These are phyloP conservation scores for Hydrophis major DNA, from an alignment of 2,797 vertebrate species.

Conservation along the genomic window DNA sequence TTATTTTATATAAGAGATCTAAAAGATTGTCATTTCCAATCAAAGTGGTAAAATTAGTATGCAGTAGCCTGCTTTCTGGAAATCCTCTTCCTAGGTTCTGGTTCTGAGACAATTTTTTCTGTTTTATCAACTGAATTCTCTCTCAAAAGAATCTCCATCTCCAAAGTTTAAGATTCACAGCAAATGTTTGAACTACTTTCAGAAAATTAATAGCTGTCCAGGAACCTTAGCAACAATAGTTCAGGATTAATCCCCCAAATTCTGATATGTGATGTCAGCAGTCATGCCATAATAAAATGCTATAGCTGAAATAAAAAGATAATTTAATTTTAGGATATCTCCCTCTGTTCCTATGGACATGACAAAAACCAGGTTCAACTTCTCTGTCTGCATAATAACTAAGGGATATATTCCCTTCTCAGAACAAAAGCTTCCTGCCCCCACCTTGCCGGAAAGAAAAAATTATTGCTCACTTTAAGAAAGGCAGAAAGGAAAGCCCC, in stretches of 20 bases:
- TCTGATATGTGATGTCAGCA: not conserved
- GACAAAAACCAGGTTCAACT: not conserved
- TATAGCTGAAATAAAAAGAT: not conserved
- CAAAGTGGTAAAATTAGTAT: not conserved
- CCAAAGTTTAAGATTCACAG: not conserved
- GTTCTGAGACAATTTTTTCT: not conserved
- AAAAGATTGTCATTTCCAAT: not conserved
- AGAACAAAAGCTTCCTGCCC: not conserved
- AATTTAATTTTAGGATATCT: not conserved
- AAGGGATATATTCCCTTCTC: not conserved
- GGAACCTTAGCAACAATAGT: not conserved
- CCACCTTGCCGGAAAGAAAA: not conserved
- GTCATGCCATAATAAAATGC: not conserved
- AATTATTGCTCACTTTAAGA: not conserved
- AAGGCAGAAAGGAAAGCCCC: not conserved
- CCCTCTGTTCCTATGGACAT: not conserved
- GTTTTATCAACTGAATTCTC: not conserved
- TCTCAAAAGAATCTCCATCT: not conserved
- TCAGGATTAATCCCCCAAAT: not conserved
- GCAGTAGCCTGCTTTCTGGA: not conserved
- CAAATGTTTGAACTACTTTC: not conserved
- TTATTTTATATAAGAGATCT: not conserved
- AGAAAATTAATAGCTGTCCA: not conserved
- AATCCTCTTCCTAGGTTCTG: not conserved
- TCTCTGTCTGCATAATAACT: not conserved